phyloP scores from a whole-genome alignment of 2,113 vertebrate genomes.

The Takifugu bimaculatus region DNA sequence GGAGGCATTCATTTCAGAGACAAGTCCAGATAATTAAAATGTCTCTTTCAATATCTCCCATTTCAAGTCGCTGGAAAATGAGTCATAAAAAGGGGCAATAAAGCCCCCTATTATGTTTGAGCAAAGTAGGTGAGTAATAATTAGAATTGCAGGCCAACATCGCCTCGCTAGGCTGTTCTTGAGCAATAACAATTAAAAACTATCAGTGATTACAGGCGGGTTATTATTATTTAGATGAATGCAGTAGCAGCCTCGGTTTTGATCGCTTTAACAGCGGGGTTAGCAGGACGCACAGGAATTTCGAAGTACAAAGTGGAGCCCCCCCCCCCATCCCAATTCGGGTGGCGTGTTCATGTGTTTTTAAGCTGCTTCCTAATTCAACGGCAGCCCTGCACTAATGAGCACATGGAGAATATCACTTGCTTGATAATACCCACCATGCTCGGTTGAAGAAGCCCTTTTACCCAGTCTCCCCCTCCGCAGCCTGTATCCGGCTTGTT shows the following conservation, averaged over 20 bases:
- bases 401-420: too few relatives aligned
- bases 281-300: too few relatives aligned
- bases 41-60: conserved; percentile 24
- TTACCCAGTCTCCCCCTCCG: too few relatives aligned
- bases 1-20: conserved; percentile 26
- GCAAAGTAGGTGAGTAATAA: conserved; percentile 26
- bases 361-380: too few relatives aligned
- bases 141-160: conserved; percentile 10
- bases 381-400: too few relatives aligned
- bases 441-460: too few relatives aligned
- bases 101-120: conserved; percentile 20
- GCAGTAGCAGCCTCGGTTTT: background rate
- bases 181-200: conserved; percentile 24
- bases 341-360: too few relatives aligned
- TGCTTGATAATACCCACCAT: too few relatives aligned
- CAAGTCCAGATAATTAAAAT: conserved; percentile 38
- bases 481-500: background rate
- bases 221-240: conserved; percentile 14
- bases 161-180: conserved; percentile 9
- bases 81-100: conserved; percentile 11
- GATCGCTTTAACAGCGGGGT: background rate
- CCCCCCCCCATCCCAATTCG: too few relatives aligned
- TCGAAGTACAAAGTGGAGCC: too few relatives aligned
- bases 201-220: conserved; percentile 7
- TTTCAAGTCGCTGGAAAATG: conserved; percentile 18